Evolutionary conservation across 2,113 vertebrate genomes (phyloP), one percentile per base, ranked within the genome.

Genomic region (Scytalopus superciliaris): DNA sequence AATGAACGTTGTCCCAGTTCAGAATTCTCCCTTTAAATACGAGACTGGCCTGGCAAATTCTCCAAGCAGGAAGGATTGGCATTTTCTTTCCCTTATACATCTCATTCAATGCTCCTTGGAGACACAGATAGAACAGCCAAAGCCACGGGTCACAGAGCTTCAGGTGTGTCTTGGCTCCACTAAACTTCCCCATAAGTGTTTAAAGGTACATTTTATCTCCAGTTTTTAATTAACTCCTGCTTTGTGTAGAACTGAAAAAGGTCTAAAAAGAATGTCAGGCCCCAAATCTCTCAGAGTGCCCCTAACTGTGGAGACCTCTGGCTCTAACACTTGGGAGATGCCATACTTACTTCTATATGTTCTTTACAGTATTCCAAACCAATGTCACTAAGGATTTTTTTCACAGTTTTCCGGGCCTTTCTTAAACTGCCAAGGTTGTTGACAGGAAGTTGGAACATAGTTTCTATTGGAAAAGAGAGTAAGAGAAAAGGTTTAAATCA

Each of bases 361-460:
- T 99, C 99, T 98, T 98, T 99, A 98, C 99, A 99, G 98, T 99
- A 99, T 98, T 99, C 99, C 98, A 99, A 98, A 97, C 99, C 99
- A 96, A 99, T 99, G 98, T 99, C 99, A 97, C 99, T 99, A 97
- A 99, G 98, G 94, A 99, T 99, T 98, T 98, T 99, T 98, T 99
- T 99, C 97, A 99, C 99, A 98, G 99, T 99, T 98, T 99, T 99
- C 97, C 99, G 99, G 92, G 99, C 99, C 98, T 99, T 99, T 97
- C 99, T 99, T 98, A 99, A 99, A 98, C 99, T 99, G 98, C 98
- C 98, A 98, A 99, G 98, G 98, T 99, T 99, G 98, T 99, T 99
- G 98, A 99, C 99, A 95, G 99, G 99, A 98, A 99, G 99, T 97
- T 99, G 99, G 98, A 99, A 99, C 99, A 99, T 99, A 98, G 98